Conservation (phyloP, 2,113 vertebrate genomes). For the Vanacampus margaritifer region DNA sequence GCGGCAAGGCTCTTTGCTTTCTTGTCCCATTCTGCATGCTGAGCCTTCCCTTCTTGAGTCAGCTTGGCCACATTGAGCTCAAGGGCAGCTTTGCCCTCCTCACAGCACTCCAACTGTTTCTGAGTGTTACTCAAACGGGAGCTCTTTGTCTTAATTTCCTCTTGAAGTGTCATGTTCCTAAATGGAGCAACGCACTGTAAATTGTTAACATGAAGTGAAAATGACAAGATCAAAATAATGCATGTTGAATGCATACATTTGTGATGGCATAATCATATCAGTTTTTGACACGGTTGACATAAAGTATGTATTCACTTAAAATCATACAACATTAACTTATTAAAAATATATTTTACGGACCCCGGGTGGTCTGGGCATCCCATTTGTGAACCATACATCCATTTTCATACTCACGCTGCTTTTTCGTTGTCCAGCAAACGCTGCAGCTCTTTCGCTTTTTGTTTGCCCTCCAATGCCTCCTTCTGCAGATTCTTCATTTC, state of each 20-base stretch:
- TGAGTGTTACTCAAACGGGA: conserved; percentile 73
- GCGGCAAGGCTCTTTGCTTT: conserved; percentile 68
- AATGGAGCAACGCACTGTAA: conserved; percentile 3
- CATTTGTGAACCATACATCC: background rate
- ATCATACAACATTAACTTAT: background rate
- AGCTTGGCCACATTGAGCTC: conserved; percentile 78
- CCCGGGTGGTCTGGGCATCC: background rate
- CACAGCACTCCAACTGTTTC: conserved; percentile 72
- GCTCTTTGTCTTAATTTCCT: conserved; percentile 83
- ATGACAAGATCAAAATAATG: background rate
- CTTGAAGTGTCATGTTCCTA: conserved; percentile 75
- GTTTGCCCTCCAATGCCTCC: conserved; percentile 73
- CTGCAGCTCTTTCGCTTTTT: conserved; percentile 77
- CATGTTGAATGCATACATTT: background rate
- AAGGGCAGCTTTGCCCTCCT: conserved; percentile 74
- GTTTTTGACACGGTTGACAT: background rate
- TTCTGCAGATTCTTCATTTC: conserved; percentile 79
- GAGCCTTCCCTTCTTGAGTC: conserved; percentile 73
- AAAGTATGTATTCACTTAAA: background rate
- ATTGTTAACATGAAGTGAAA: conserved; percentile 1
- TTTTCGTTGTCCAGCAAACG: conserved; percentile 79
- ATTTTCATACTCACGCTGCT: conserved; percentile 74
- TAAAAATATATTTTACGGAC: background rate
- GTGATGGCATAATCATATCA: no score
- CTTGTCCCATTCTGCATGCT: conserved; percentile 74